phyloP scores from a whole-genome alignment of 2,113 vertebrate genomes.

The Myotis brandtii region DNA sequence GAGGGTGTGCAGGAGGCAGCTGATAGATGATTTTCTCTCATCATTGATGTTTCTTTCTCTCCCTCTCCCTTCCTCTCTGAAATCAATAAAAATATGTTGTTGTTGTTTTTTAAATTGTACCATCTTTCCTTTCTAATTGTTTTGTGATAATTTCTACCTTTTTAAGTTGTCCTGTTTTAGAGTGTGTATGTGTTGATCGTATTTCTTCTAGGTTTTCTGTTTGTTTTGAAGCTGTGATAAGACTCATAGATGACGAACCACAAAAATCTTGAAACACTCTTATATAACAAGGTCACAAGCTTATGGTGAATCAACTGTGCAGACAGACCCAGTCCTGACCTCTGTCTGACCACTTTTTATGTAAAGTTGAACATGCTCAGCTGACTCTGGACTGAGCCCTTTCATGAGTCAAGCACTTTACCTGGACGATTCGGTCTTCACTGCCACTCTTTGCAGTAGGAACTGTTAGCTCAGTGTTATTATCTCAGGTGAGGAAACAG shows the following conservation, averaged over 20 bases:
- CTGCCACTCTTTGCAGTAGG: neutral
- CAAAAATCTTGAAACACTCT: conserved; percentile 33
- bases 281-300: neutral
- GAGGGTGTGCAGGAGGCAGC: no score
- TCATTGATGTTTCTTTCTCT: no score
- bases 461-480: neutral
- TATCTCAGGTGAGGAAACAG: neutral
- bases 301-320: neutral
- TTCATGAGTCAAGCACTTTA: neutral
- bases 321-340: neutral
- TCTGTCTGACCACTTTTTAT: neutral
- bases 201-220: neutral
- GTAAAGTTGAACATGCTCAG: neutral
- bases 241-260: neutral
- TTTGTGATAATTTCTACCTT: neutral
- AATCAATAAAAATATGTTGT: no score
- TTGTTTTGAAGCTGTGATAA: neutral
- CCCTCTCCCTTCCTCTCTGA: no score
- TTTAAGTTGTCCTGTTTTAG: neutral
- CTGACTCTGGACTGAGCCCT: neutral
- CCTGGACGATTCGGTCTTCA: neutral
- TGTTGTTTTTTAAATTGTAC: no score
- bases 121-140: neutral
- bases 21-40: no score
- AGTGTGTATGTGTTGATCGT: neutral